Evolutionary conservation across 2,888 invertebrate species (phyloP).

Genomic region (Thereva nobilitata): DNA sequence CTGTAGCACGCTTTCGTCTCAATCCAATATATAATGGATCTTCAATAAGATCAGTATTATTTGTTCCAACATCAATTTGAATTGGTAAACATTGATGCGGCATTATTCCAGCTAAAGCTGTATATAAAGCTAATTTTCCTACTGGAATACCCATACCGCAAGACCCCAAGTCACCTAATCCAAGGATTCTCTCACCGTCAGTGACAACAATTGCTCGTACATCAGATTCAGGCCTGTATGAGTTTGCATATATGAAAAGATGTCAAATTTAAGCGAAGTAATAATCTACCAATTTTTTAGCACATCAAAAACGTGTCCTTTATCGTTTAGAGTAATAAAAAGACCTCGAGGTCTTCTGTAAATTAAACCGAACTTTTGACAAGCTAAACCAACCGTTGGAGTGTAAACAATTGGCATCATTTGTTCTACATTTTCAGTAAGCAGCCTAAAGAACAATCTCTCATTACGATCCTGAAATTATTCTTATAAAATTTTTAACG

Average conservation of each 20-base stretch:
- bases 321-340: constrained; percentile 94
- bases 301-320: constrained; percentile 89
- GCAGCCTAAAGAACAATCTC: constrained; percentile 89
- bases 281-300: constrained; percentile 54
- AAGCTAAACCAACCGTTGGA: constrained; percentile 95
- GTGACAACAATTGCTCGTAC: constrained; percentile 91
- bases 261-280: not conserved
- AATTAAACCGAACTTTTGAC: constrained; percentile 95
- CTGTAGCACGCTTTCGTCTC: constrained; percentile 80
- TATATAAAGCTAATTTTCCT: constrained; percentile 94
- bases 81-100: constrained; percentile 95
- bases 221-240: constrained; percentile 74
- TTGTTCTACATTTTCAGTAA: constrained; percentile 89
- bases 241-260: not conserved
- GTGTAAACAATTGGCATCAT: constrained; percentile 98
- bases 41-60: constrained; percentile 84
- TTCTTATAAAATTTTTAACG: constrained; percentile 16
- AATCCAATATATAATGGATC: constrained; percentile 96
- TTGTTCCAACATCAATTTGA: constrained; percentile 91
- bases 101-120: constrained; percentile 94
- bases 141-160: constrained; percentile 98
- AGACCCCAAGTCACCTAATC: constrained; percentile 94
- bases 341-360: constrained; percentile 93
- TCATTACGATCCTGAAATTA: constrained; percentile 88
- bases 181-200: constrained; percentile 96